Conservation (phyloP, 2,113 vertebrate genomes). For the Nestor notabilis region DNA sequence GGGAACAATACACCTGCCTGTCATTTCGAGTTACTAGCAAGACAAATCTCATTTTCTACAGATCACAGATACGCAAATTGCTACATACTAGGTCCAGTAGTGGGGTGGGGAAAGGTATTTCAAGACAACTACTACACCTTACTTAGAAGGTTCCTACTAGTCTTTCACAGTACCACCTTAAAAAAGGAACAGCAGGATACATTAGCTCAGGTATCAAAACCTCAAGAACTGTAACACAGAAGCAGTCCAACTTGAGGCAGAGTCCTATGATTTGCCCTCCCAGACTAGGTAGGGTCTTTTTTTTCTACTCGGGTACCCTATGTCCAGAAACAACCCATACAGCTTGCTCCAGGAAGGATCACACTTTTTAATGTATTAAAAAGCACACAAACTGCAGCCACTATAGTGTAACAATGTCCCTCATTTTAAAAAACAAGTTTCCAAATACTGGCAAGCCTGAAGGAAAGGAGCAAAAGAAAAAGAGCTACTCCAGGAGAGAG, state of each 20-base stretch:
- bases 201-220: not conserved
- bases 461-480: not conserved
- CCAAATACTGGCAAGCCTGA: not conserved
- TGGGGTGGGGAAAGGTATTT: not conserved
- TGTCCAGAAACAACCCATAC: not conserved
- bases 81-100: not conserved
- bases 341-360: not conserved
- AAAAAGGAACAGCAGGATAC: not conserved
- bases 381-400: not conserved
- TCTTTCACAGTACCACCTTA: not conserved
- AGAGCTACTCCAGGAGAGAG: not conserved
- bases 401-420: not conserved
- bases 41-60: not conserved
- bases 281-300: not conserved
- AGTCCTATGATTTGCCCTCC: not conserved
- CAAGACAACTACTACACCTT: not conserved
- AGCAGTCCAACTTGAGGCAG: not conserved
- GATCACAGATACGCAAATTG: not conserved
- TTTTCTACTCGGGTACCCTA: not conserved
- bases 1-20: not conserved
- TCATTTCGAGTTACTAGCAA: not conserved
- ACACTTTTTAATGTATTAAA: not conserved
- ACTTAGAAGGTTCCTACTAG: not conserved
- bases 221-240: fast-evolving
- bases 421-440: not conserved